Conservation (phyloP, 2,888 invertebrate genomes). For the Bellardia bayeri region DNA sequence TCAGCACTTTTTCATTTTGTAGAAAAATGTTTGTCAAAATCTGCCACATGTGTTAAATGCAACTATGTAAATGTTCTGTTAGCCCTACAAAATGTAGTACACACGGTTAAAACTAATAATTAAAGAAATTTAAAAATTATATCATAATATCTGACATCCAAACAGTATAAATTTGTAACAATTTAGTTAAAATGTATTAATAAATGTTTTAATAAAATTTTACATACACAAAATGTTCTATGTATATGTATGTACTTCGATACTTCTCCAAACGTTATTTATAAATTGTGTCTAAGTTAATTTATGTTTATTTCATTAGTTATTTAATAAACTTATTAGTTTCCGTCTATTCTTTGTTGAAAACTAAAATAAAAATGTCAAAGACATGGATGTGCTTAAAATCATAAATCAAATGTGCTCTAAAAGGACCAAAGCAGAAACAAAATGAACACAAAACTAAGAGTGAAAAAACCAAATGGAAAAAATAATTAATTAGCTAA, state of each 20-base stretch:
- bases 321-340: conserved; percentile 26
- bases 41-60: neutral
- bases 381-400: conserved; percentile 1
- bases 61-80: no score
- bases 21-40: neutral
- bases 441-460: conserved; percentile 5
- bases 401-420: conserved; percentile 41
- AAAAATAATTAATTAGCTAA: conserved; percentile 59
- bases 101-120: no score
- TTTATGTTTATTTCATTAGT: neutral
- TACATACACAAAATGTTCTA: neutral
- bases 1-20: neutral
- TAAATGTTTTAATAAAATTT: no score
- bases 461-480: conserved; percentile 10
- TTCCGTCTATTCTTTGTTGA: neutral
- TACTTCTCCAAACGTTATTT: neutral
- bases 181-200: no score
- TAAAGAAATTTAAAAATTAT: no score
- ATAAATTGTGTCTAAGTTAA: neutral
- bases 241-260: no score
- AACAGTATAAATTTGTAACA: no score
- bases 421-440: neutral
- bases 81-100: no score
- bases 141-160: no score
- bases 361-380: conserved; percentile 18